Evolutionary conservation across 2,888 invertebrate species (phyloP).

Genomic region (Podabrus alpinus): DNA sequence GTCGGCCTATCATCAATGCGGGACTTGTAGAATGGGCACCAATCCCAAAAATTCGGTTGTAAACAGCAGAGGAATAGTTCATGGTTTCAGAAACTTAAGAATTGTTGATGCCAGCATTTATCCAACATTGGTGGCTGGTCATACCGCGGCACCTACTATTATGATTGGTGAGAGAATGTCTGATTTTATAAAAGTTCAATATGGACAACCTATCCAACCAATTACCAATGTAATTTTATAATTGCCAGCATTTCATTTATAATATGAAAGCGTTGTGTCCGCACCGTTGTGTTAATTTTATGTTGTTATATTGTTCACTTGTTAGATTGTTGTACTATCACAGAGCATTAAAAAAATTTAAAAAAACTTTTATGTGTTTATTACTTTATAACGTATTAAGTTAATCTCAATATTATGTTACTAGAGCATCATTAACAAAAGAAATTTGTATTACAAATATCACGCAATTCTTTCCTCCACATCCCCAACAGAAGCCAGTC

Average conservation of each 20-base stretch:
- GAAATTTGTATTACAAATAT: too few relatives aligned
- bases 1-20: constrained; percentile 71
- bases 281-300: neutral
- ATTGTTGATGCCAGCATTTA: constrained; percentile 61
- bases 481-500: too few relatives aligned
- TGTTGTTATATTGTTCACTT: neutral
- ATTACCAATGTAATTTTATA: neutral
- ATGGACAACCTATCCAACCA: neutral
- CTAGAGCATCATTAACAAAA: too few relatives aligned
- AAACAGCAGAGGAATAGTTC: constrained; percentile 8
- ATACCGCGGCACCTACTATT: constrained; percentile 57
- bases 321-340: too few relatives aligned
- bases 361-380: too few relatives aligned
- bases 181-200: constrained; percentile 53
- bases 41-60: constrained; percentile 30
- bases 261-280: neutral
- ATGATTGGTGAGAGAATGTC: constrained; percentile 63
- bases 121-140: constrained; percentile 58
- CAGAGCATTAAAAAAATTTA: too few relatives aligned
- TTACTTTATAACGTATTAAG: too few relatives aligned
- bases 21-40: constrained; percentile 74
- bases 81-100: constrained; percentile 57
- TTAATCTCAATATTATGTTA: too few relatives aligned
- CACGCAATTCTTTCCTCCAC: too few relatives aligned
- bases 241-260: neutral